Evolutionary conservation across 64 coral and sea anemone genomes (phyloP).

Genomic region (Pocillopora verrucosa): DNA sequence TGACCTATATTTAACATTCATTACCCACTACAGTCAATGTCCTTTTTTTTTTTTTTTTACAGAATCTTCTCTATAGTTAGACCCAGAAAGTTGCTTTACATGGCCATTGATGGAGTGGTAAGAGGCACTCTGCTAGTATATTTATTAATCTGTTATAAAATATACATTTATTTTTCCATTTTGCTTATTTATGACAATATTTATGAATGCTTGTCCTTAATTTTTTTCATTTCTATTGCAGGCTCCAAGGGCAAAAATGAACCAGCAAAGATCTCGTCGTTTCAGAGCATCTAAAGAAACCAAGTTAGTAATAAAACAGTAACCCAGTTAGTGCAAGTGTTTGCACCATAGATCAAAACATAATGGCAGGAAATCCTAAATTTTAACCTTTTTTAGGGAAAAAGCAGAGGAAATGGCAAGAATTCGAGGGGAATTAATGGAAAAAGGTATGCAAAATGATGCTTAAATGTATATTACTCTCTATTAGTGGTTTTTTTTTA

Average conservation of each 20-base stretch:
- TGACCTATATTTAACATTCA: too few species aligned
- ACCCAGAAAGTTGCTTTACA: constrained; percentile 96
- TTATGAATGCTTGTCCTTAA: background rate
- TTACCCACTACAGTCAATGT: background rate
- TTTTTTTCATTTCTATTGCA: constrained; percentile 12
- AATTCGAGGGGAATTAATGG: constrained; percentile 62
- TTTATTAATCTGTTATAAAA: background rate
- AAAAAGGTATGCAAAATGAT: constrained; percentile 49
- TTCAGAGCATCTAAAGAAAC: constrained; percentile 98
- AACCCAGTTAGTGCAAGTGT: too few species aligned
- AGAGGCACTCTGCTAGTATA: background rate
- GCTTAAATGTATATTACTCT: too few species aligned
- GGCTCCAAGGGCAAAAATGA: constrained; percentile 99
- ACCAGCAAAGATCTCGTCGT: constrained; percentile 95
- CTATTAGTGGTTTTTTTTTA: too few species aligned
- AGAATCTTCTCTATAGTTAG: constrained; percentile 98
- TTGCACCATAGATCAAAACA: too few species aligned
- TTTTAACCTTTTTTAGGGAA: constrained; percentile 46
- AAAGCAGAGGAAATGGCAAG: constrained; percentile 74
- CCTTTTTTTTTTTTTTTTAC: background rate
- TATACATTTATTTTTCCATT: background rate
- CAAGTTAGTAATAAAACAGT: constrained; percentile 40
- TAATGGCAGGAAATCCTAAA: too few species aligned
- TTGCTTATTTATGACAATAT: background rate
- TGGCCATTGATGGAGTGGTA: constrained; percentile 99